These are phyloP conservation scores for Listronotus bonariensis DNA, from an alignment of 1,140 invertebrate species.

Conservation along the genomic window DNA sequence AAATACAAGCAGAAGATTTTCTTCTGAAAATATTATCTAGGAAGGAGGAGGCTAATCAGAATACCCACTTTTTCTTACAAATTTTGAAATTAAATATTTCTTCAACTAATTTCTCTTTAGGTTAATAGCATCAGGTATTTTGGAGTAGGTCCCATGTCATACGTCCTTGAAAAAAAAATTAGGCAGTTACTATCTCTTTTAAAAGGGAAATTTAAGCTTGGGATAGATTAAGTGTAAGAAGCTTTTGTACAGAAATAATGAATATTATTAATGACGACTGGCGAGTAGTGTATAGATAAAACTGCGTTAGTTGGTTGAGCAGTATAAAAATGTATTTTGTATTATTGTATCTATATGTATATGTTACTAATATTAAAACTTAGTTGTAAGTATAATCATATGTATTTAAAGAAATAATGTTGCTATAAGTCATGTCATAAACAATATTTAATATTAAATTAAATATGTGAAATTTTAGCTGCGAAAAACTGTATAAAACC, in stretches of 20 bases:
- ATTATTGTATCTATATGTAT: slow-evolving; percentile 56
- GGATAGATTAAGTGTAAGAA: no score
- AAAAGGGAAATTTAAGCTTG: no score
- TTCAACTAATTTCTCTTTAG: no score
- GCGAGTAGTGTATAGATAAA: slow-evolving; percentile 5
- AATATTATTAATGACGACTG: neutral
- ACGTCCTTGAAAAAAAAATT: no score
- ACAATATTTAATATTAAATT: slow-evolving; percentile 38
- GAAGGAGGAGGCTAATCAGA: no score
- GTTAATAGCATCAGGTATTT: no score
- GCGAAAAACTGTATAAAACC: slow-evolving; percentile 9
- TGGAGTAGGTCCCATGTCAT: no score
- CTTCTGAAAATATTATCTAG: no score
- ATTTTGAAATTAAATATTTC: no score
- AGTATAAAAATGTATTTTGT: slow-evolving; percentile 53
- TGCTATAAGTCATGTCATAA: slow-evolving; percentile 23
- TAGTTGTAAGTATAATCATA: slow-evolving; percentile 26
- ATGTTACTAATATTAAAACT: slow-evolving; percentile 30
- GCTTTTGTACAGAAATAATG: neutral
- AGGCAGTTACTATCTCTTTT: no score
- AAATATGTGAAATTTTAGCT: slow-evolving; percentile 18
- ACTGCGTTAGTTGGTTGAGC: slow-evolving; percentile 35
- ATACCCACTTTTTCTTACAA: no score
- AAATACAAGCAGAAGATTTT: no score
- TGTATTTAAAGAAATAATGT: slow-evolving; percentile 24